phyloP scores from a whole-genome alignment of 2,797 vertebrate species.

The Gouania willdenowi region DNA sequence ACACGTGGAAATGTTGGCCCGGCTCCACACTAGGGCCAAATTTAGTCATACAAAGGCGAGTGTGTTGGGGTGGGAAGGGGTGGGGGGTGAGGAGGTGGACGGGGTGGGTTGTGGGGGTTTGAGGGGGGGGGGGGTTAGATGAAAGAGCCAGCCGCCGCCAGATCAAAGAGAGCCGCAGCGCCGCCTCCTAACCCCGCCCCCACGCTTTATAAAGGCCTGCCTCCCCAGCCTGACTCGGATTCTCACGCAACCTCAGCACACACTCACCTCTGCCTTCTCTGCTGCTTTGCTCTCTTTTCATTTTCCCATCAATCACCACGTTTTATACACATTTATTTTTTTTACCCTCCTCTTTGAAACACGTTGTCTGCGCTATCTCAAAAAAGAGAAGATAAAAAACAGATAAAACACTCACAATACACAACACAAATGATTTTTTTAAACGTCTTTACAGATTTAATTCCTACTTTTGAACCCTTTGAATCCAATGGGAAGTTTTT shows the following conservation, averaged over 20 bases:
- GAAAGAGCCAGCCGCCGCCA: constrained; percentile 89
- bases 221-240: constrained; percentile 67
- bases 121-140: constrained; percentile 67
- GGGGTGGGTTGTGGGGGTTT: constrained; percentile 22
- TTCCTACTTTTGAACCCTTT: no score
- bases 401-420: no score
- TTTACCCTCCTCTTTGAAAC: no score
- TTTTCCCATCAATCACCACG: constrained; percentile 18
- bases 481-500: no score
- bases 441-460: no score
- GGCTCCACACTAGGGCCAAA: constrained; percentile 91
- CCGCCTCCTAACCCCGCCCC: constrained; percentile 82
- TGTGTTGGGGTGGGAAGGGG: constrained; percentile 53
- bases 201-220: constrained; percentile 81
- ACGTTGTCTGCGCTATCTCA: no score
- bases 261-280: constrained; percentile 27
- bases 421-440: no score
- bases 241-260: constrained; percentile 73
- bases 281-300: background rate
- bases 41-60: constrained; percentile 96
- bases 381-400: no score
- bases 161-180: constrained; percentile 90
- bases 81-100: constrained; percentile 54
- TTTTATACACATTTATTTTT: background rate
- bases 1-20: constrained; percentile 97